A percentile compares a stretch with the other conserved stretches of the same genome.
phyloP scores from a whole-genome alignment of 2,888 invertebrate species.

The Limnephilus lunatus region DNA sequence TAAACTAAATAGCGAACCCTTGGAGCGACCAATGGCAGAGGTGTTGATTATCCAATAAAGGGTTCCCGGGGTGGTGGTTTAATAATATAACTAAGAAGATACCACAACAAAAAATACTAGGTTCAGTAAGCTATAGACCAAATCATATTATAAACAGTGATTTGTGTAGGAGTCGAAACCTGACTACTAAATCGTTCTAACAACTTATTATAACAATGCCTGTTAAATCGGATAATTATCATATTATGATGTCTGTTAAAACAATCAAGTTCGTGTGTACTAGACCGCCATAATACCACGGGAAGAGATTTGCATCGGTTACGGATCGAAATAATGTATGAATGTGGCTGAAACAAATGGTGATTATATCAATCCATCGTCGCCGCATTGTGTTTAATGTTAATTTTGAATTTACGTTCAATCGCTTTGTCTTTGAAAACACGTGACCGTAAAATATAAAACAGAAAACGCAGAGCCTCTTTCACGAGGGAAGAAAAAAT shows the following conservation, averaged over 20 bases:
- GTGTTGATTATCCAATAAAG: too few relatives aligned
- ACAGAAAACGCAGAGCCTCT: neutral
- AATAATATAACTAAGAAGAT: too few relatives aligned
- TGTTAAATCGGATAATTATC: neutral
- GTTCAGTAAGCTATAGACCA: too few relatives aligned
- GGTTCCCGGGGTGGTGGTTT: too few relatives aligned
- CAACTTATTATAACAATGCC: neutral
- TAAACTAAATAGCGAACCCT: too few relatives aligned
- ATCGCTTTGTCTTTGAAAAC: neutral
- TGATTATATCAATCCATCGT: neutral
- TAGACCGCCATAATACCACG: neutral
- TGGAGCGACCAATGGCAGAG: too few relatives aligned
- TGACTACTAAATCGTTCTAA: neutral
- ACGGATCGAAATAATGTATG: neutral
- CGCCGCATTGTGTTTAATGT: neutral
- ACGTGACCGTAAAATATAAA: neutral
- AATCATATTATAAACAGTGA: too few relatives aligned
- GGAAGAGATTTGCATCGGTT: neutral
- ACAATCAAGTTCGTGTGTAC: neutral
- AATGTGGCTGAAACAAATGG: conserved; percentile 2
- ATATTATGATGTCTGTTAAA: neutral
- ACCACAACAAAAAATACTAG: too few relatives aligned
- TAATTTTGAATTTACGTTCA: neutral
- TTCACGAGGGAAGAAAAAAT: neutral
- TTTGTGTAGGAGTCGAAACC: neutral